Evolutionary conservation across 2,113 vertebrate genomes (phyloP).

Genomic region (Psephotus haematonotus): DNA sequence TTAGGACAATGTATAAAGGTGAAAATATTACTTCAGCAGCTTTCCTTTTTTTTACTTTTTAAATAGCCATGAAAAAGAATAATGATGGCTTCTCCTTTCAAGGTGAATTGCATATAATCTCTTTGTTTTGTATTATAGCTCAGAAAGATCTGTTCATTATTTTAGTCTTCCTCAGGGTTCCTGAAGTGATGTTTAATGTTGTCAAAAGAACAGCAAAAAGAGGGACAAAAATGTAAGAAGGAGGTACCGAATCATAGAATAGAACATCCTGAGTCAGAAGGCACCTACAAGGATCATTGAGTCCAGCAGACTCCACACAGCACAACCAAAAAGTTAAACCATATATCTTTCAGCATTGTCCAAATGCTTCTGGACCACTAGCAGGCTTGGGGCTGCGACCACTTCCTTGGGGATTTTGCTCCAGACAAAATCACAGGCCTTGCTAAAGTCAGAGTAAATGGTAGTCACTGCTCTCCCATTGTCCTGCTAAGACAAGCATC

Average conservation of each 20-base stretch:
- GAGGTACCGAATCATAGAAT: background rate
- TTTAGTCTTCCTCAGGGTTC: slow-evolving; percentile 36
- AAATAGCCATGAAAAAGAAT: slow-evolving; percentile 17
- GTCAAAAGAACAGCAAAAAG: slow-evolving; percentile 15
- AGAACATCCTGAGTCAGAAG: background rate
- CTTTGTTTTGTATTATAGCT: slow-evolving; percentile 53
- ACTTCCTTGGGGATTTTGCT: background rate
- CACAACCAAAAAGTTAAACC: background rate
- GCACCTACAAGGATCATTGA: rapidly evolving
- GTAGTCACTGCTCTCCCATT: background rate
- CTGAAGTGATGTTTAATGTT: background rate
- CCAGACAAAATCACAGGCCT: background rate
- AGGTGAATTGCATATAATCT: slow-evolving; percentile 32
- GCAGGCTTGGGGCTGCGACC: background rate
- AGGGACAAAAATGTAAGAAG: background rate
- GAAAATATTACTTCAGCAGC: slow-evolving; percentile 33
- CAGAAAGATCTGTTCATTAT: slow-evolving; percentile 39
- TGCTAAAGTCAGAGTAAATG: background rate
- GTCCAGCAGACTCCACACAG: background rate
- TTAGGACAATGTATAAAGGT: slow-evolving; percentile 53
- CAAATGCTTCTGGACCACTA: background rate
- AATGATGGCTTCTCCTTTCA: slow-evolving; percentile 24
- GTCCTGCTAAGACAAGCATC: background rate
- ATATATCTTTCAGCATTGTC: background rate
- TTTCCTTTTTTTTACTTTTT: background rate